These are phyloP conservation scores for Stratiolaelaps scimitus DNA, from an alignment of 1,140 invertebrate genomes.

Conservation along the genomic window DNA sequence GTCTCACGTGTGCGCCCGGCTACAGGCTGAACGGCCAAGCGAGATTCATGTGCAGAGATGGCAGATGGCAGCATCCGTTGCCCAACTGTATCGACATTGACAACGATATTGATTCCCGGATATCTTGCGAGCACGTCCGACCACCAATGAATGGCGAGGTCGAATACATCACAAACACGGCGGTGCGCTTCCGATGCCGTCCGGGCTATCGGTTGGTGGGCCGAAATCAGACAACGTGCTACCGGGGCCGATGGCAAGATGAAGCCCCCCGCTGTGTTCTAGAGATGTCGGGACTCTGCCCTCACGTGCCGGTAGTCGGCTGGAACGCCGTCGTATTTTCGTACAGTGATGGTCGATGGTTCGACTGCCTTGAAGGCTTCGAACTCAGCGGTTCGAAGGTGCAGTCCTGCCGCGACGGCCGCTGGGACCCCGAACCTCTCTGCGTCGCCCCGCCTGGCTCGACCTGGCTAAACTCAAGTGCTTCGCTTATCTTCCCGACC, in stretches of 20 bases:
- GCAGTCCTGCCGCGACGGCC: slow-evolving; percentile 1
- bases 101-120: background rate
- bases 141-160: background rate
- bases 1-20: slow-evolving; percentile 17
- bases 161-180: background rate
- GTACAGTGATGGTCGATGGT: slow-evolving; percentile 8
- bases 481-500: background rate
- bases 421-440: slow-evolving; percentile 15
- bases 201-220: background rate
- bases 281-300: background rate
- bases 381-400: background rate
- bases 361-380: background rate
- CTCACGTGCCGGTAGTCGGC: background rate
- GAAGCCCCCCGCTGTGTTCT: background rate
- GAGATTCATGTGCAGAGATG: background rate
- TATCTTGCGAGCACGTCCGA: background rate
- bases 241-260: slow-evolving; percentile 7
- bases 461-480: background rate
- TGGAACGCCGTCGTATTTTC: background rate
- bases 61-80: background rate
- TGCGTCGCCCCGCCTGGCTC: background rate
- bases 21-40: slow-evolving; percentile 11
- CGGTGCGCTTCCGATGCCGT: background rate
- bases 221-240: slow-evolving; percentile 11
- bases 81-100: background rate